Evolutionary conservation across 2,888 invertebrate species (phyloP).

Genomic region (Melanargia galathea): DNA sequence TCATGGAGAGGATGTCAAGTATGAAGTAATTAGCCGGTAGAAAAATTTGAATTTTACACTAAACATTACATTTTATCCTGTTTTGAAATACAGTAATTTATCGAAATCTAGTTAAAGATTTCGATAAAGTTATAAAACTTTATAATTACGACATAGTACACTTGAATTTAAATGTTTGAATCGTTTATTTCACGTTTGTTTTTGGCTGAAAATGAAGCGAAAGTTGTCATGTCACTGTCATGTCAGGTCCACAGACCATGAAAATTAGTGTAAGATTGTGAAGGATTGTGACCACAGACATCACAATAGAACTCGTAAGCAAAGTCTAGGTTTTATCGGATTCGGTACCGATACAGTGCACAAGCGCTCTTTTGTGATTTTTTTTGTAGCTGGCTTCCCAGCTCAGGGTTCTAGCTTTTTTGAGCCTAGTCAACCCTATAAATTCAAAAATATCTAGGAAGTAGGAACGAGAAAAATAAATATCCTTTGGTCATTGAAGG

Average conservation of each 20-base stretch:
- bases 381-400: no score
- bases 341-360: background rate
- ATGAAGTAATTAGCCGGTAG: conserved; percentile 38
- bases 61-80: conserved; percentile 11
- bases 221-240: conserved; percentile 7
- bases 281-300: no score
- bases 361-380: background rate
- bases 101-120: background rate
- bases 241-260: no score
- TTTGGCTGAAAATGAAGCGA: background rate
- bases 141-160: background rate
- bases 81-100: background rate
- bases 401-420: background rate
- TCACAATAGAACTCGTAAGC: no score
- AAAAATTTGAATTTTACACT: conserved; percentile 14
- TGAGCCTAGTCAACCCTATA: no score
- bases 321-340: no score
- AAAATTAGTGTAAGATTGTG: no score
- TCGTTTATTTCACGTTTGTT: background rate
- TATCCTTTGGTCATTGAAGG: no score
- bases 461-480: no score
- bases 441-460: no score
- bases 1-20: conserved; percentile 75
- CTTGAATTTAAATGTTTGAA: conserved; percentile 4
- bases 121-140: background rate